Evolutionary conservation across 92 coral and sea anemone species (phyloP).

Genomic region (Umimayanthus chanpuru): DNA sequence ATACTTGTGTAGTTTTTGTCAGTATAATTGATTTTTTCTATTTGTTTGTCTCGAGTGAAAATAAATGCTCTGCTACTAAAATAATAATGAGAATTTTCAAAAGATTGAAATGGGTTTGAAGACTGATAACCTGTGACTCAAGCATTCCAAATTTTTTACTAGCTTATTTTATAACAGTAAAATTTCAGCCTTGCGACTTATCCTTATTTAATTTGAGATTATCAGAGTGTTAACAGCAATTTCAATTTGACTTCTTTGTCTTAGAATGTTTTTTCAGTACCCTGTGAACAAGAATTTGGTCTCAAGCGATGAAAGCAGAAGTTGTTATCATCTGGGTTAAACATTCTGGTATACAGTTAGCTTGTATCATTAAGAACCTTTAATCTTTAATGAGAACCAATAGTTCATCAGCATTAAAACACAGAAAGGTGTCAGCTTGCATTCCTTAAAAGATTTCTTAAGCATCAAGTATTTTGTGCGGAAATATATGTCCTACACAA

Average conservation of each 20-base stretch:
- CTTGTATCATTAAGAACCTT: background rate
- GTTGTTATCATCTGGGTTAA: background rate
- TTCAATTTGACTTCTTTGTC: background rate
- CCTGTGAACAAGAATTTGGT: background rate
- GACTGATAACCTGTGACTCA: background rate
- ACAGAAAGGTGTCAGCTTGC: background rate
- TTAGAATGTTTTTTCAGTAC: background rate
- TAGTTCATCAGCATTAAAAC: background rate
- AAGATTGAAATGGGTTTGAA: background rate
- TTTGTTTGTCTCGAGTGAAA: slow-evolving; percentile 4
- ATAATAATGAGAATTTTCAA: background rate
- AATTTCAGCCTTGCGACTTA: background rate
- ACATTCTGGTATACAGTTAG: background rate
- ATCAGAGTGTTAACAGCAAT: background rate
- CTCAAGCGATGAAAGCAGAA: background rate
- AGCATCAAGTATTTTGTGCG: background rate
- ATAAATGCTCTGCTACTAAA: background rate
- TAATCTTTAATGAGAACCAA: background rate
- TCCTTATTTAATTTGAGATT: slow-evolving; percentile 17
- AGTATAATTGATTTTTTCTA: background rate
- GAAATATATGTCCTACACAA: background rate
- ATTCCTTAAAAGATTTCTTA: background rate
- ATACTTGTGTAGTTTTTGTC: background rate
- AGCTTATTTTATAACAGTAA: background rate
- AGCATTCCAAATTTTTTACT: slow-evolving; percentile 5